A percentile compares a stretch with the other conserved stretches of the same genome.
phyloP scores from a whole-genome alignment of 2,797 vertebrate genomes.

The Neosilurus mollespiculum region DNA sequence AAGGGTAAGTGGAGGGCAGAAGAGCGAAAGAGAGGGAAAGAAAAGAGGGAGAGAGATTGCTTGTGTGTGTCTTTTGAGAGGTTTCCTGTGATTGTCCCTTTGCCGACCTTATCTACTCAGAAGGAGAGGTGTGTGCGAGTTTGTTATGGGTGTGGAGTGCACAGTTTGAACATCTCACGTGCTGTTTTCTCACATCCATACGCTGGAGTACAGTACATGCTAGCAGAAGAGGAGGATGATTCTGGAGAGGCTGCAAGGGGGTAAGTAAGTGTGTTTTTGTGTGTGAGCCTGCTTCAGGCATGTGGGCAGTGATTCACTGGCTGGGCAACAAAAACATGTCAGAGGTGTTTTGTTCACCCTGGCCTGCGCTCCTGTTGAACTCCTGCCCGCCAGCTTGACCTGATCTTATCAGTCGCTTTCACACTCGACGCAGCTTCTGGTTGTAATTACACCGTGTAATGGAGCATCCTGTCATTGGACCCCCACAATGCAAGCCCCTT shows the following conservation, averaged over 20 bases:
- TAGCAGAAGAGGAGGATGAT: neutral
- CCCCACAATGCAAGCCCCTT: constrained; percentile 54
- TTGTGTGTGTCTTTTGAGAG: constrained; percentile 48
- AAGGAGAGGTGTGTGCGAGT: constrained; percentile 25
- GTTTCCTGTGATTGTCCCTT: constrained; percentile 57
- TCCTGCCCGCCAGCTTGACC: constrained; percentile 66
- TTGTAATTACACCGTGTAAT: constrained; percentile 73
- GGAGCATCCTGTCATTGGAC: constrained; percentile 64
- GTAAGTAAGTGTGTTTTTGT: neutral
- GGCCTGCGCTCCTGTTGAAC: constrained; percentile 61
- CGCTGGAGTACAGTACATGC: constrained; percentile 38
- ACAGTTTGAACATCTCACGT: constrained; percentile 35
- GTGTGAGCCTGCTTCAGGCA: constrained; percentile 11
- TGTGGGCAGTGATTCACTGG: constrained; percentile 17
- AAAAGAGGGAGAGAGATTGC: constrained; percentile 18
- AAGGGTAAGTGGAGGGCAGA: constrained; percentile 60
- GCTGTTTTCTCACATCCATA: constrained; percentile 41
- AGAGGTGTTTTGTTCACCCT: constrained; percentile 39
- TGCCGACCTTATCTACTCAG: constrained; percentile 41
- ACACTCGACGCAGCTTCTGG: constrained; percentile 68
- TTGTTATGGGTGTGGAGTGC: constrained; percentile 35
- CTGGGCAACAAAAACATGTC: constrained; percentile 43
- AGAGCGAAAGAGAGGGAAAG: constrained; percentile 52
- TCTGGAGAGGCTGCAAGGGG: neutral
- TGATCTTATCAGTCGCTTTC: constrained; percentile 72